These are phyloP conservation scores for Manduca sexta DNA, from an alignment of 1,140 invertebrate genomes.

Conservation along the genomic window DNA sequence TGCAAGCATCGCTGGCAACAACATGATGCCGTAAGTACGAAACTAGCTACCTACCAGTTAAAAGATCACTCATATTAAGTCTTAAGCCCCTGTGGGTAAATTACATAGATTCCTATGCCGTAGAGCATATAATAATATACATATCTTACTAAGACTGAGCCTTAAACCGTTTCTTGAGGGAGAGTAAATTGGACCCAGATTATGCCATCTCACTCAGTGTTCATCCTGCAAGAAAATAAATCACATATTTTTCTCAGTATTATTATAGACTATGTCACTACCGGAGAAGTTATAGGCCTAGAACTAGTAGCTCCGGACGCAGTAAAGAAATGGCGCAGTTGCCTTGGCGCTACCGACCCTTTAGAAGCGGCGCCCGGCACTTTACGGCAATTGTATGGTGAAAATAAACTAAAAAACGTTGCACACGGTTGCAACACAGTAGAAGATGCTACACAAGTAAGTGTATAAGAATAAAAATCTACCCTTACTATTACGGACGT, in stretches of 20 bases:
- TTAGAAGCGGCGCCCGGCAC: constrained; percentile 73
- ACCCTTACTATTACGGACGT: no score
- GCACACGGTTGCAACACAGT: constrained; percentile 77
- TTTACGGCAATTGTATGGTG: constrained; percentile 81
- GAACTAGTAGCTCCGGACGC: constrained; percentile 84
- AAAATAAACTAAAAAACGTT: constrained; percentile 82
- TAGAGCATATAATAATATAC: no score
- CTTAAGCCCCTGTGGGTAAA: no score
- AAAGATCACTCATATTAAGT: no score
- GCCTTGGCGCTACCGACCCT: constrained; percentile 81
- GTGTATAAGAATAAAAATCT: no score
- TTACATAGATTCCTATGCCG: no score
- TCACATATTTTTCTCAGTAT: constrained; percentile 29
- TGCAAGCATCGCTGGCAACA: constrained; percentile 36
- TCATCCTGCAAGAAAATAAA: neutral
- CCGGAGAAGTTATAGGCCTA: constrained; percentile 83
- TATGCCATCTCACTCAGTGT: no score
- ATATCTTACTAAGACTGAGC: no score
- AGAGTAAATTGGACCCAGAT: no score
- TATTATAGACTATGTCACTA: constrained; percentile 78
- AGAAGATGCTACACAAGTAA: constrained; percentile 55
- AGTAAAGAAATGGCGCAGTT: constrained; percentile 75
- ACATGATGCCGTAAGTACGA: constrained; percentile 42
- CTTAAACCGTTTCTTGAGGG: no score
- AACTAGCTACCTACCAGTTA: neutral